Evolutionary conservation across 2,797 vertebrate genomes (phyloP).

Genomic region (Heterohyrax brucei): DNA sequence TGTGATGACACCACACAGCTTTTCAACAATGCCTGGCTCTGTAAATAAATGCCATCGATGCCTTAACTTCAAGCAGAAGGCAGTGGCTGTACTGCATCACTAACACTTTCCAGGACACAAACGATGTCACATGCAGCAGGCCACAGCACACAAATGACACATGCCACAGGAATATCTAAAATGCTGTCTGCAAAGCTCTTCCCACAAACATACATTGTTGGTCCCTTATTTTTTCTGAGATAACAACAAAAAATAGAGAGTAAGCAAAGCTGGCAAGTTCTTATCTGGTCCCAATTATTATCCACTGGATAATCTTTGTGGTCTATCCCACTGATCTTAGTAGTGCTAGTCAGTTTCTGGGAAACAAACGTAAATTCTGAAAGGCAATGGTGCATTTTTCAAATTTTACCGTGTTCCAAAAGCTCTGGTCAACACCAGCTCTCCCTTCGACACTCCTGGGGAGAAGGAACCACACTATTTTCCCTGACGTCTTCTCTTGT

Average conservation of each 20-base stretch:
- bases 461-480: not conserved
- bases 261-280: not conserved
- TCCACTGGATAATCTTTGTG: not conserved
- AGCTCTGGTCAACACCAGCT: not conserved
- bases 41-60: not conserved
- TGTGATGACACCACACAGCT: not conserved
- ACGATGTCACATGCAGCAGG: too few relatives aligned
- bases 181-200: not conserved
- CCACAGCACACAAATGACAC: not conserved
- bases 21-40: not conserved
- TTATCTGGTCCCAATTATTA: not conserved
- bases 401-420: not conserved
- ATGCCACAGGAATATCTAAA: not conserved
- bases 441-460: not conserved
- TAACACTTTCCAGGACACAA: not conserved
- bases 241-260: not conserved
- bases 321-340: not conserved
- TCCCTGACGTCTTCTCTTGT: not conserved
- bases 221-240: not conserved
- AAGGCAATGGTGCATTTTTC: not conserved
- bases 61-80: not conserved
- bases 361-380: conserved; percentile 11
- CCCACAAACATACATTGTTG: not conserved
- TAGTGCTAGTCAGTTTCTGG: not conserved
- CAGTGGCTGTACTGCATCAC: not conserved